phyloP scores from a whole-genome alignment of 2,888 invertebrate genomes.

The Yponomeuta sedellus region DNA sequence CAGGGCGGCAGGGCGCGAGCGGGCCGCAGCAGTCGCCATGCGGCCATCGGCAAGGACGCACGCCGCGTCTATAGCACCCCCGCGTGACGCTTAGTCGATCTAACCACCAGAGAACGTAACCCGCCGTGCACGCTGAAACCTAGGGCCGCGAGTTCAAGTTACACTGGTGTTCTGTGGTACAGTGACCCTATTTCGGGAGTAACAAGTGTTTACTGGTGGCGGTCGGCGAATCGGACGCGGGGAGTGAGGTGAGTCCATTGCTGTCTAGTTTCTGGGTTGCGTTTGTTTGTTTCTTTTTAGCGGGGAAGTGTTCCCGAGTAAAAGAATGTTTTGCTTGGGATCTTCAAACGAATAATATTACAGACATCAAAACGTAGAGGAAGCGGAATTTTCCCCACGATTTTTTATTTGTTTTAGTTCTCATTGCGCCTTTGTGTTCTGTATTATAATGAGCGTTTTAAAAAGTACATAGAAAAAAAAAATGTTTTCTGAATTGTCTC shows the following conservation, averaged over 20 bases:
- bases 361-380: too few relatives aligned
- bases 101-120: background rate
- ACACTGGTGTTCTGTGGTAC: constrained; percentile 11
- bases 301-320: background rate
- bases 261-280: background rate
- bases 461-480: too few relatives aligned
- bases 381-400: too few relatives aligned
- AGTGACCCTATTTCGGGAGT: constrained; percentile 17
- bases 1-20: background rate
- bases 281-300: background rate
- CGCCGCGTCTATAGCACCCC: constrained; percentile 30
- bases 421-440: too few relatives aligned
- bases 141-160: constrained; percentile 8
- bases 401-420: too few relatives aligned
- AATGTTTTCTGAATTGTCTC: too few relatives aligned
- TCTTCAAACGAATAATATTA: too few relatives aligned
- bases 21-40: constrained; percentile 56
- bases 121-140: background rate
- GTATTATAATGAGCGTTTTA: too few relatives aligned
- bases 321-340: background rate
- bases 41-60: constrained; percentile 37
- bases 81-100: constrained; percentile 20
- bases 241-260: constrained; percentile 2
- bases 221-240: background rate
- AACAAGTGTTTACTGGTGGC: constrained; percentile 17